A percentile compares a stretch with the other conserved stretches of the same genome.
These are phyloP conservation scores for Vidua macroura DNA, from an alignment of 2,113 vertebrate genomes.

Conservation along the genomic window DNA sequence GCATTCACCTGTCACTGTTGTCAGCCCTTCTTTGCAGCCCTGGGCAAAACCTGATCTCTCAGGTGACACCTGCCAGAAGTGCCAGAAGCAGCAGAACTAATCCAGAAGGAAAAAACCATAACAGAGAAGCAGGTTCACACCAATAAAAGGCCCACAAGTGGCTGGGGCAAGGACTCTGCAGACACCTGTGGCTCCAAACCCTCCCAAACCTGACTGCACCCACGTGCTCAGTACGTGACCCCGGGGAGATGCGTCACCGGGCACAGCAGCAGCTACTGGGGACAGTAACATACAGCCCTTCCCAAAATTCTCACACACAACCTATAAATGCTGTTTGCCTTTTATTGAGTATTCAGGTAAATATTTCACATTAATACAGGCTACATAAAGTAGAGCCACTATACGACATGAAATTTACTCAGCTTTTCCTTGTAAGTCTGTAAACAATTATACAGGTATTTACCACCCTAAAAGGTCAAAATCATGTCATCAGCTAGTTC, in stretches of 20 bases:
- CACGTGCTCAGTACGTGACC: accelerated
- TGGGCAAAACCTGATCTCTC: not conserved
- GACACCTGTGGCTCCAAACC: not conserved
- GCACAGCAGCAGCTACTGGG: not conserved
- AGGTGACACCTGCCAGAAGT: not conserved
- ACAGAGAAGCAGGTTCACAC: not conserved
- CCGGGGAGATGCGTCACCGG: not conserved
- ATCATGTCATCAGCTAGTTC: constrained; percentile 89
- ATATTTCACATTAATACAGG: constrained; percentile 99
- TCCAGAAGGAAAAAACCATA: not conserved
- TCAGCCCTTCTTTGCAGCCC: not conserved
- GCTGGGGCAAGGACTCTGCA: not conserved
- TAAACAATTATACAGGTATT: constrained; percentile 99
- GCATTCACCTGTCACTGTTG: not conserved
- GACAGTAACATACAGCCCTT: not conserved
- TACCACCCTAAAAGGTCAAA: constrained; percentile 92
- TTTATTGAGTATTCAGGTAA: constrained; percentile 99
- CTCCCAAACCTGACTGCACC: not conserved
- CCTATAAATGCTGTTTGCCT: constrained; percentile 78
- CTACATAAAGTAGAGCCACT: constrained; percentile 98
- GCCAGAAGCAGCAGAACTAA: not conserved
- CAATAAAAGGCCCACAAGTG: not conserved
- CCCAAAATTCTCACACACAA: constrained; percentile 76
- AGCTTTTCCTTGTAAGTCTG: constrained; percentile 91
- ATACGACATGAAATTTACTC: constrained; percentile 87